A percentile compares a stretch with the other conserved stretches of the same genome.
phyloP scores from a whole-genome alignment of 2,888 invertebrate species.

The Poecilus cupreus region DNA sequence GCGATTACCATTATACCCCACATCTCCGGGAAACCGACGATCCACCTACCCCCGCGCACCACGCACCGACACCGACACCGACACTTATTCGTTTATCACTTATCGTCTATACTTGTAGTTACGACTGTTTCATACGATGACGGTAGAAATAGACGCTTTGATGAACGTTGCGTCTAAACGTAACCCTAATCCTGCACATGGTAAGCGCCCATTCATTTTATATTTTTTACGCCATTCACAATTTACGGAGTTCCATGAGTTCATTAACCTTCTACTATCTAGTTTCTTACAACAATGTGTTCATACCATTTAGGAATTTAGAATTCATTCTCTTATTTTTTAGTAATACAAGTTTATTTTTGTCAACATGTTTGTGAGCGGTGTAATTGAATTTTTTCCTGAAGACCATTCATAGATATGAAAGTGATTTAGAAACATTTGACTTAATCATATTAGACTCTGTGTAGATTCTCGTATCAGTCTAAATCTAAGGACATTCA shows the following conservation, averaged over 20 bases:
- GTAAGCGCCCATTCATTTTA: slow-evolving; percentile 36
- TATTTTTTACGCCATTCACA: background rate
- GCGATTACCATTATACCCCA: slow-evolving; percentile 59
- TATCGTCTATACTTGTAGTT: background rate
- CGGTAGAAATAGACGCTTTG: slow-evolving; percentile 24
- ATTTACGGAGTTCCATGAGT: background rate
- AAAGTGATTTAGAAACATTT: too few species aligned
- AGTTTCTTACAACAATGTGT: too few species aligned
- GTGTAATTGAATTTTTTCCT: too few species aligned
- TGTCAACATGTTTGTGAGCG: too few species aligned
- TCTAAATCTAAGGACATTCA: too few species aligned
- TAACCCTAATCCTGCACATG: background rate
- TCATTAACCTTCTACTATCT: background rate
- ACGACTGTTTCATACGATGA: background rate
- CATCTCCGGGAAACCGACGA: slow-evolving; percentile 47
- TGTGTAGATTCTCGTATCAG: too few species aligned
- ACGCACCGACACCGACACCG: background rate
- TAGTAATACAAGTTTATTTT: background rate
- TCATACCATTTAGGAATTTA: too few species aligned
- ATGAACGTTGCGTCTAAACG: background rate
- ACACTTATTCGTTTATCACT: slow-evolving; percentile 41
- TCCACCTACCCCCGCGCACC: slow-evolving; percentile 4
- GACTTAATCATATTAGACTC: too few species aligned
- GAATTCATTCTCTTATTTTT: too few species aligned
- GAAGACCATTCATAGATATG: too few species aligned